Evolutionary conservation across 1,140 invertebrate species (phyloP).

Genomic region (Triops cancriformis): DNA sequence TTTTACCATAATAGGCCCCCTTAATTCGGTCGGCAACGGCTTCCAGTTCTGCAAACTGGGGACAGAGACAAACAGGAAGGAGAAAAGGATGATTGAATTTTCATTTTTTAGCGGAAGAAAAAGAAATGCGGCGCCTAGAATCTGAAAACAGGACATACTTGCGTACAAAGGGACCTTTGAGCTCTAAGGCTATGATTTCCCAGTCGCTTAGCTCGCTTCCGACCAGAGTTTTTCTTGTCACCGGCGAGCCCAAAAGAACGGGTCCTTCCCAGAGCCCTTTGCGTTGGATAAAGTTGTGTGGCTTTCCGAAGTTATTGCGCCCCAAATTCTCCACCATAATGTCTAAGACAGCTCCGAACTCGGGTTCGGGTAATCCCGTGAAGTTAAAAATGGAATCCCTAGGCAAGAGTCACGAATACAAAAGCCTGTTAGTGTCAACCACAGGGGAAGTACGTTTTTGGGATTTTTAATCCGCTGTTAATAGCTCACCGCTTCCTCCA

Average conservation of each 20-base stretch:
- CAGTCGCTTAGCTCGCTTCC: constrained; percentile 36
- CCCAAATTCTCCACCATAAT: constrained; percentile 47
- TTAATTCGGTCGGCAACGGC: constrained; percentile 16
- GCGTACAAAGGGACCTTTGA: constrained; percentile 39
- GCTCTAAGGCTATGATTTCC: constrained; percentile 42
- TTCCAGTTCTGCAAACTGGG: constrained; percentile 32
- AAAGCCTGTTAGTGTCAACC: neutral
- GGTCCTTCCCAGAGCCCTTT: constrained; percentile 42
- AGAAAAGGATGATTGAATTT: neutral
- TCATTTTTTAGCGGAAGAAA: neutral
- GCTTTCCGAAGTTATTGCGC: constrained; percentile 43
- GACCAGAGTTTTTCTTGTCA: constrained; percentile 9
- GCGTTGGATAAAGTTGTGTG: constrained; percentile 38
- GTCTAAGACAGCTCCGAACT: constrained; percentile 34
- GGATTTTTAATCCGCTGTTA: neutral
- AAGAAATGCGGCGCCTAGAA: neutral
- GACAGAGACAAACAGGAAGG: constrained; percentile 10
- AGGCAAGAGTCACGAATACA: neutral
- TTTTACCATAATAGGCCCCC: constrained; percentile 35
- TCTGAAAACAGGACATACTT: constrained; percentile 32
- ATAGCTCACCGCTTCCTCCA: constrained; percentile 15
- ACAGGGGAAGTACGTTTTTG: neutral
- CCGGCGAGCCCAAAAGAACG: constrained; percentile 36
- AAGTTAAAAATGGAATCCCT: constrained; percentile 32
- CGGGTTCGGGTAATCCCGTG: constrained; percentile 15